Evolutionary conservation across 2,888 invertebrate genomes (phyloP).

Genomic region (Eupithecia subumbrata): DNA sequence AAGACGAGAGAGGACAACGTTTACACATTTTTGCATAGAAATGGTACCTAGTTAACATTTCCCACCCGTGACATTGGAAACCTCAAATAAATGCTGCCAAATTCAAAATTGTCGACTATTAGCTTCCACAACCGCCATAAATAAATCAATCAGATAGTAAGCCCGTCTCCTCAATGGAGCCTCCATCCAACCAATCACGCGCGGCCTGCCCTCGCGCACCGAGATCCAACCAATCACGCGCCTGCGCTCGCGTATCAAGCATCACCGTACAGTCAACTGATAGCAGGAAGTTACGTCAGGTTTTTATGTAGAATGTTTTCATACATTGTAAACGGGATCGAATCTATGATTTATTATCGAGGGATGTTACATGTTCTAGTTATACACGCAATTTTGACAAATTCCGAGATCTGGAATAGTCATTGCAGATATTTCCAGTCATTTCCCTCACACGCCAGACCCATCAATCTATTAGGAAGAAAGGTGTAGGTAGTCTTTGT

Average conservation of each 20-base stretch:
- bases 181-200: not conserved
- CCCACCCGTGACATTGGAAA: not conserved
- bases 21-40: not conserved
- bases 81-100: not conserved
- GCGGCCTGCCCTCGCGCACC: not conserved
- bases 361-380: no score
- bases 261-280: not conserved
- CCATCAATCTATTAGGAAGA: not conserved
- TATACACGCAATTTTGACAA: not conserved
- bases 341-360: not conserved
- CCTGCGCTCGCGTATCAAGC: not conserved
- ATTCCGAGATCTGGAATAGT: not conserved
- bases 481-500: no score
- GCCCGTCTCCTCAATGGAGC: slow-evolving; percentile 2
- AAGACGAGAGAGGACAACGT: no score
- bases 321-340: not conserved
- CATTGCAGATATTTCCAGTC: not conserved
- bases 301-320: not conserved
- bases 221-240: not conserved
- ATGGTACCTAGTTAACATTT: not conserved
- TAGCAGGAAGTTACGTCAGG: not conserved
- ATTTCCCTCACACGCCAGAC: not conserved
- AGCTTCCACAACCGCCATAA: not conserved
- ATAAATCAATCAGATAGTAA: slow-evolving; percentile 6
- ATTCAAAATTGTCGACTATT: slow-evolving; percentile 9